Percentiles rank a stretch among this genome's conserved stretches.
Evolutionary conservation across 2,797 vertebrate species (phyloP).

Genomic region (Channa striata): DNA sequence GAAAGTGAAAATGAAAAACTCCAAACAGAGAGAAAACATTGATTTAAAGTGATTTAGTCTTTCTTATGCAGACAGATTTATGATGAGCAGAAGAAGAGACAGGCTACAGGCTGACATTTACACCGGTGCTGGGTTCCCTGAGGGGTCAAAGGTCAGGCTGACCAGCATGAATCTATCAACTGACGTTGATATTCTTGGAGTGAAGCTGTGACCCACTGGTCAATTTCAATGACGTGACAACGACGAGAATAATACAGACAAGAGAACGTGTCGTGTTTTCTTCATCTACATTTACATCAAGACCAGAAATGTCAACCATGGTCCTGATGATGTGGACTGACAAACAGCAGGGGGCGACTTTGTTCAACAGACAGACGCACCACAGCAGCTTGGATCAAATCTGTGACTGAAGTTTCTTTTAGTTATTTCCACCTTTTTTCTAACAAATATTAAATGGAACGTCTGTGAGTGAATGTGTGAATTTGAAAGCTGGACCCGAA

Average conservation of each 20-base stretch:
- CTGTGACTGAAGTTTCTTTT: too few species aligned
- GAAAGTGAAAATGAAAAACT: too few species aligned
- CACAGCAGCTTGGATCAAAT: too few species aligned
- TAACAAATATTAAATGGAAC: too few species aligned
- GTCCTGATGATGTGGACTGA: not conserved
- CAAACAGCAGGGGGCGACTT: slow-evolving; percentile 70
- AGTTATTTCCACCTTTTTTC: too few species aligned
- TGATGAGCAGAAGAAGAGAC: not conserved
- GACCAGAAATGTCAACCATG: too few species aligned
- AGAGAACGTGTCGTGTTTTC: too few species aligned
- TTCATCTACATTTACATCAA: too few species aligned
- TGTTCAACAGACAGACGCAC: slow-evolving; percentile 14
- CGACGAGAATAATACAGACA: not conserved
- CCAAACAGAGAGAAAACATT: too few species aligned
- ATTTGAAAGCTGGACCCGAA: too few species aligned
- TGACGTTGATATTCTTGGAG: slow-evolving; percentile 6
- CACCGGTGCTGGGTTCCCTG: not conserved
- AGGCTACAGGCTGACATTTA: not conserved
- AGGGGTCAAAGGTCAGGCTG: slow-evolving; percentile 16
- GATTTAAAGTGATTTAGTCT: too few species aligned
- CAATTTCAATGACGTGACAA: not conserved
- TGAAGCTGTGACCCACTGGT: not conserved
- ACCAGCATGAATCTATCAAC: slow-evolving; percentile 4
- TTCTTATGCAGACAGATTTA: not conserved
- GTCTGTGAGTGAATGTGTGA: too few species aligned